Base-by-base conservation (phyloP, 2,113 vertebrate genomes). In the Ivindomyrus marchei region DNA sequence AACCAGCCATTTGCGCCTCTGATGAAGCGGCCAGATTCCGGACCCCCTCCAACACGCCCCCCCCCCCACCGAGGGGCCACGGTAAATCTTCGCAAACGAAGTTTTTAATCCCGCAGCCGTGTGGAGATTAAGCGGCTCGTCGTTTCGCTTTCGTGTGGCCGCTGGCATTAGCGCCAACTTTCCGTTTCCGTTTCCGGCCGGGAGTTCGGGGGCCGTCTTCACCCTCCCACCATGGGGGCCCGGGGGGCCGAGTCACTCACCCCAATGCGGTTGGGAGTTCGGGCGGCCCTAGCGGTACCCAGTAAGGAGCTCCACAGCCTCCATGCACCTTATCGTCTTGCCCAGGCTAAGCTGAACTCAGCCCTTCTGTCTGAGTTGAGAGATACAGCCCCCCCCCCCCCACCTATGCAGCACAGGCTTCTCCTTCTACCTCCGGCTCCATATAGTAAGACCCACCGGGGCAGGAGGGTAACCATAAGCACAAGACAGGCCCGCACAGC, bases 51-150 rank as follows among this genome's bases (percentile, higher is more conserved):
- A 5, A 27, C 27, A 36, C 13, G 10, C 66, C 27, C 62, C 62
- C 66, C 9, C 45, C 31, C 31, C 1, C 8, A 27, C 62, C 8
- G 7, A 3, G 9, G 62, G n/a, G n/a, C 89, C 93, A 95, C 95
- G 94, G 95, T 96, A 96, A 96, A 96, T 96, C 96, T 96, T 95
- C 94, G 93, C 96, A 96, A 96, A 96, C 95, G 95, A 96, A 96
- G 95, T 96, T 96, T 96, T 96, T 96, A 96, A 96, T 96, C 96
- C 95, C 91, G 95, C 96, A 96, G 96, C 96, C 95, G 92, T 96
- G 96, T 91, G 39, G 90, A 89, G 93, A 90, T 96, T 96, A 96
- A 96, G 96, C 94, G 94, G 93, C 77, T 89, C 95, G 36, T 96
- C 95, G 96, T 95, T 95, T 95, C 94, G 95, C 94, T 89, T 93